phyloP scores from a whole-genome alignment of 1,140 invertebrate genomes.

The Hetaerina americana region DNA sequence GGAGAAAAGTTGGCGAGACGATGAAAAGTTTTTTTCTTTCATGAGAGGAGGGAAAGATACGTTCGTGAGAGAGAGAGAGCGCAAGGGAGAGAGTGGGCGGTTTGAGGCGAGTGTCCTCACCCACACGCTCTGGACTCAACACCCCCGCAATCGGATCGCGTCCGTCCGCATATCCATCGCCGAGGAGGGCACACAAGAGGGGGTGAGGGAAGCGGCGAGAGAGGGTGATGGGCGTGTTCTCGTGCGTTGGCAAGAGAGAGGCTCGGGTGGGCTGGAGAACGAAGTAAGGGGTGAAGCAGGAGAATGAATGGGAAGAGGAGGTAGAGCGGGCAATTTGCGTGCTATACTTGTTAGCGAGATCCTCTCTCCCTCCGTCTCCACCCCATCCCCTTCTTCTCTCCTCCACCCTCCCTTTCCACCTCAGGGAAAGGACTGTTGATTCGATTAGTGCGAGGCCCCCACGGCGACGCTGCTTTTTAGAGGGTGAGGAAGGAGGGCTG shows the following conservation, averaged over 20 bases:
- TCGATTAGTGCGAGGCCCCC: neutral
- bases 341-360: neutral
- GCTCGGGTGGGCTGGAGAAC: no score
- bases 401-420: no score
- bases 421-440: neutral
- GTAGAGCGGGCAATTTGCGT: neutral
- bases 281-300: neutral
- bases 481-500: neutral
- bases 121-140: no score
- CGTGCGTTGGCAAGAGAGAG: neutral
- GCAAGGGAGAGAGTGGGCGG: no score
- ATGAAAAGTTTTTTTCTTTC: no score
- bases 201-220: neutral
- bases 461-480: neutral
- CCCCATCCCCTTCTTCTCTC: no score
- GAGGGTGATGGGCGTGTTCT: no score
- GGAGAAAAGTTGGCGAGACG: no score
- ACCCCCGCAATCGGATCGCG: neutral
- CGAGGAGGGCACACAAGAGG: neutral
- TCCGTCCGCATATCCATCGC: neutral
- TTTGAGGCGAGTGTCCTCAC: no score
- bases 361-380: no score
- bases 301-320: neutral
- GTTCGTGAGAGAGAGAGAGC: no score
- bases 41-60: no score